Evolutionary conservation across 2,888 invertebrate genomes (phyloP), one percentile per base, ranked within the genome.

Genomic region (Pocota personata): DNA sequence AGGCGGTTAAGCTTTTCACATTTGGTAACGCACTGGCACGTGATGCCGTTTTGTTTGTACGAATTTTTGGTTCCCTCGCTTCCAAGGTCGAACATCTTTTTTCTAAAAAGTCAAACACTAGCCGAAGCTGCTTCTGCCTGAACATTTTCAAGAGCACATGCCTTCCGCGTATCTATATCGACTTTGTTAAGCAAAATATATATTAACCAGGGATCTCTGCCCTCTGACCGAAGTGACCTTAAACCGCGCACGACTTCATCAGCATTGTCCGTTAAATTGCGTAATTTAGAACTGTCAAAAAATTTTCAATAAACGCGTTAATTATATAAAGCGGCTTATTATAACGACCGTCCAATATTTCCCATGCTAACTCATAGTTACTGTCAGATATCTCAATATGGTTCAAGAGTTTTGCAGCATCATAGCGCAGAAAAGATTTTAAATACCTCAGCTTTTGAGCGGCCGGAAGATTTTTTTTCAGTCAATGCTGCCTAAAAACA

Each of bases 401-500:
- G n/a, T n/a, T n/a, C n/a, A n/a, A n/a, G n/a, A n/a, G n/a, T n/a
- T n/a, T n/a, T n/a, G n/a, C n/a, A n/a, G n/a, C n/a, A n/a, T n/a
- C n/a, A n/a, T n/a, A n/a, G 37, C 3, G 30, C 52, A 73, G n/a
- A 64, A 64, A 64, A 0, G 62, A 75, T 55, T 73, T 73, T 1
- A 73, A 24, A 14, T 62, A 73, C n/a, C 62, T 19, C 12, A 75
- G 14, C 55, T 75, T 76, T 37, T 66, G 48, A 0, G 66, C n/a
- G 35, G 16, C 57, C 57, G 1, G 43, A 30, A 14, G 66, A 40
- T 6, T 30, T 30, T 10, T 12, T 27, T 48, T 10, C 48, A 57
- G 14, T 66, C 66, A 24, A 75, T 32, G 12, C 62, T 52, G 6
- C 64, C 32, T 2, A 75, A 24, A 14, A 75, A 64, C 64, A 73